phyloP scores from a whole-genome alignment of 2,888 invertebrate genomes.

The Camponotus fellah region DNA sequence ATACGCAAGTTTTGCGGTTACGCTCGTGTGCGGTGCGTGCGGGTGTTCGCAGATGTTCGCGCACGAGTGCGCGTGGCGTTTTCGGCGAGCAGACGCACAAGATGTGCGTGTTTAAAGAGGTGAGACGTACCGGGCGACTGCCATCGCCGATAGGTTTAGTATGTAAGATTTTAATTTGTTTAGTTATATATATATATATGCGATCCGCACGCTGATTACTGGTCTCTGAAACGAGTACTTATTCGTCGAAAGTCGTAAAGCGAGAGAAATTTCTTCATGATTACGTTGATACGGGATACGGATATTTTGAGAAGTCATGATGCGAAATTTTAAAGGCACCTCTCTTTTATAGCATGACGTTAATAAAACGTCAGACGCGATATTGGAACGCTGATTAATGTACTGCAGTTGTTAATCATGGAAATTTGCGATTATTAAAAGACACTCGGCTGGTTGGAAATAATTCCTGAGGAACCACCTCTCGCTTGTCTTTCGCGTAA shows the following conservation, averaged over 20 bases:
- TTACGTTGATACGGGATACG: constrained; percentile 51
- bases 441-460: background rate
- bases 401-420: constrained; percentile 29
- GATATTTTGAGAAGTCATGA: constrained; percentile 46
- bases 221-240: constrained; percentile 46
- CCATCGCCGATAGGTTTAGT: constrained; percentile 58
- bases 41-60: background rate
- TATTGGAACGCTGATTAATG: constrained; percentile 60
- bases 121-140: constrained; percentile 41
- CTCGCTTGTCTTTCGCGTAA: background rate
- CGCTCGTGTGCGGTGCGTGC: constrained; percentile 13
- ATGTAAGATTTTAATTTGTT: constrained; percentile 66
- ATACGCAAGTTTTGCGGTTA: constrained; percentile 41
- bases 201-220: constrained; percentile 32
- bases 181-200: constrained; percentile 32
- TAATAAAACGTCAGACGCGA: constrained; percentile 62
- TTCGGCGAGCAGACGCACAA: constrained; percentile 30
- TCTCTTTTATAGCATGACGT: constrained; percentile 28
- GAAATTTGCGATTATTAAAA: background rate
- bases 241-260: constrained; percentile 64
- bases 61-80: constrained; percentile 16
- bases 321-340: constrained; percentile 53
- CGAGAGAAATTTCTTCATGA: constrained; percentile 42
- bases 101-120: constrained; percentile 32
- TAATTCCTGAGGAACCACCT: background rate